Percentiles rank a stretch among this genome's conserved stretches.
phyloP scores from a whole-genome alignment of 2,888 invertebrate genomes.

The Aleiodes alternator region DNA sequence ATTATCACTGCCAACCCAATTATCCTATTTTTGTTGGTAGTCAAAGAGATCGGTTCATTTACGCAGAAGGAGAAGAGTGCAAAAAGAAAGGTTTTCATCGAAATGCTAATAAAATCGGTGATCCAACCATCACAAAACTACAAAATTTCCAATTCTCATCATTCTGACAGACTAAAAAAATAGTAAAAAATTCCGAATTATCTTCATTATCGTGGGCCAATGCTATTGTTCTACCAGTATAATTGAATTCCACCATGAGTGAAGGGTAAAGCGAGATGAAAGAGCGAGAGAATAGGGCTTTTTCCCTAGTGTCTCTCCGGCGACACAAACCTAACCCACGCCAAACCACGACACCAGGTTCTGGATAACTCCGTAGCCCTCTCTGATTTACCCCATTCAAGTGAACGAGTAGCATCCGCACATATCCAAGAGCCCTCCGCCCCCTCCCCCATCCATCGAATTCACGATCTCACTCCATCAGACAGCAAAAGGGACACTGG shows the following conservation, averaged over 20 bases:
- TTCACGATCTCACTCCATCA: slow-evolving; percentile 10
- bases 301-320: slow-evolving; percentile 27
- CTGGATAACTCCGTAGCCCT: slow-evolving; percentile 60
- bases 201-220: slow-evolving; percentile 68
- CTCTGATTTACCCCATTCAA: slow-evolving; percentile 67
- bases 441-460: neutral
- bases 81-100: too few species aligned
- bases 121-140: too few species aligned
- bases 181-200: slow-evolving; percentile 39
- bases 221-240: slow-evolving; percentile 69
- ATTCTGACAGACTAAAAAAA: neutral
- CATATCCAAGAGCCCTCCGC: neutral
- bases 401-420: slow-evolving; percentile 44
- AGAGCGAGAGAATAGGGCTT: slow-evolving; percentile 12
- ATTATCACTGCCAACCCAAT: slow-evolving; percentile 59
- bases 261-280: slow-evolving; percentile 33
- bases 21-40: slow-evolving; percentile 48
- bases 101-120: too few species aligned
- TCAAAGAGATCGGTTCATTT: slow-evolving; percentile 53
- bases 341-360: slow-evolving; percentile 59
- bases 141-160: neutral
- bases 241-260: slow-evolving; percentile 71
- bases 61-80: neutral
- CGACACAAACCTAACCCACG: slow-evolving; percentile 37
- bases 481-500: neutral